Evolutionary conservation across 2,797 vertebrate species (phyloP), one percentile per base, ranked within the genome.

Genomic region (Rhabdophis nuchalis): DNA sequence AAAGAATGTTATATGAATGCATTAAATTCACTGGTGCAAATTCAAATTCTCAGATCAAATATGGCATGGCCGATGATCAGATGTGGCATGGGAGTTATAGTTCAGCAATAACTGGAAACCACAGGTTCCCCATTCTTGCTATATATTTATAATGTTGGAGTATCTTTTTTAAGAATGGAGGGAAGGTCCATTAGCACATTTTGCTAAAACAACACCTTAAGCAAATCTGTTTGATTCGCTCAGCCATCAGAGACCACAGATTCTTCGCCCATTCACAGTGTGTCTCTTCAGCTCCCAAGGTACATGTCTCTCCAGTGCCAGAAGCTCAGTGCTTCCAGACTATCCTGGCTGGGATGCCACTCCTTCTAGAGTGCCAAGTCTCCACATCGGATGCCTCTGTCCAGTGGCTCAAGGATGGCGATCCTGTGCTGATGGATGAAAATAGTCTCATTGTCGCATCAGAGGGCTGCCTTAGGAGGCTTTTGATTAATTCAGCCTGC

Each of bases 331-430:
- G 56, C 41, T 36, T 93, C 9, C 14, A 0, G 64, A 93, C 92
- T n/a, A 95, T 96, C 82, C 60, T 23, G 50, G 95, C 92, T 5
- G 97, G 96, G 92, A 93, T 96, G 92, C 95, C 96, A 0, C 50
- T 97, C 91, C 94, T 97, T 64, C 96, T 99, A 93, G 96, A 96
- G 36, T 99, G 98, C 18, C 96, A 99, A 61, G 96, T 99, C 53
- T 98, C 98, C 0, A 96, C 96, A 32, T 91, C 95, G 50, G 98
- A 98, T 2, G 98, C 97, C 23, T 90, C 91, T 0, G 97, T 98
- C 88, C 97, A 95, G 93, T 99, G 99, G 98, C 98, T 98, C 95
- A 99, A 98, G 95, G 98, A 99, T 0, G 98, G 98, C 0, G 88
- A 97, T 61, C 97, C 98, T 25, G 94, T 98, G 18, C 96, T 98